Evolutionary conservation across 1,140 invertebrate genomes (phyloP), one percentile per base, ranked within the genome.

Genomic region (Papilio glaucus): DNA sequence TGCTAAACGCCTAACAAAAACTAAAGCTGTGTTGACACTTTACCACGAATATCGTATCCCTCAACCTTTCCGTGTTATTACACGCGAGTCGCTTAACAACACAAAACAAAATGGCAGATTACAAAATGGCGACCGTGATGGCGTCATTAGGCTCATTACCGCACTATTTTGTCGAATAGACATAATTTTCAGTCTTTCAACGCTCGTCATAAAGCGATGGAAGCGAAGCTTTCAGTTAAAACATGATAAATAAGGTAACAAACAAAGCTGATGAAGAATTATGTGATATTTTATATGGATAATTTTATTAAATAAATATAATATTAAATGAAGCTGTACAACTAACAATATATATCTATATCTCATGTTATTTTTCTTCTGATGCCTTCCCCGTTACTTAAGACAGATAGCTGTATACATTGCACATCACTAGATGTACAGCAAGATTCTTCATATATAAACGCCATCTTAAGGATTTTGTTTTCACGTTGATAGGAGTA

Each of bases 121-220:
- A 71, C 76, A 86, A 87, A 91, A 92, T 86, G 88, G 87, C 83
- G 61, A 69, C 76, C 76, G 63, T 80, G 79, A 82, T 84, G 79
- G 84, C 76, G 81, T 92, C 89, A 92, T 92, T 92, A 92, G 86
- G 85, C 75, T 80, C 78, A 82, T 86, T 92, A 91, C 89, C 87
- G 78, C 87, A 92, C 91, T 91, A 91, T 93, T 89, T 85, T 86
- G 91, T 85, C 83, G 85, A 89, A 89, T 91, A 90, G 88, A 88
- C 91, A 84, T 88, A 91, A 93, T 90, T 88, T 88, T 85, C 82
- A 89, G 91, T 90, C 88, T 89, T 91, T 93, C 86, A 90, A 75
- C 86, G 83, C 82, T 78, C 79, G 82, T 82, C 77, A 78, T 77
- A n/a, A n/a, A 78, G 81, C 88, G 88, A 92, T 92, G 87, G 89